phyloP scores from a whole-genome alignment of 2,113 vertebrate genomes.

The Trogon surrucura region DNA sequence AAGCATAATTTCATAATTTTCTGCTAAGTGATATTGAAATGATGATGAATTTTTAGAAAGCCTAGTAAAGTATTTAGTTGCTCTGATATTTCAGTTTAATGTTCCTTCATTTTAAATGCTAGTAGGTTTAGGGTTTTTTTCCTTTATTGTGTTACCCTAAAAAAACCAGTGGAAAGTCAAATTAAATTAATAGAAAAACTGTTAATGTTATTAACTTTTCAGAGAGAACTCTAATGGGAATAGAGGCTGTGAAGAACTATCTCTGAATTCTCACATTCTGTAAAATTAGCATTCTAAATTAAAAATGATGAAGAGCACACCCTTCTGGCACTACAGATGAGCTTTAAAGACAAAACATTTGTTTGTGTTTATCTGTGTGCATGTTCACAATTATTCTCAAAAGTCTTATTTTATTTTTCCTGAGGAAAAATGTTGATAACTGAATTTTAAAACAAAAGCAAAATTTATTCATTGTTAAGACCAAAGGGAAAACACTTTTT shows the following conservation, averaged over 20 bases:
- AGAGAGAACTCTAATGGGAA: neutral
- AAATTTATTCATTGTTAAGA: neutral
- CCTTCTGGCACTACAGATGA: slow-evolving; percentile 30
- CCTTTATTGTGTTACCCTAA: neutral
- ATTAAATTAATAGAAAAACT: neutral
- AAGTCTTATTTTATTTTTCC: neutral
- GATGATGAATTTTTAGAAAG: neutral
- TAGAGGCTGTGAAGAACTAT: neutral
- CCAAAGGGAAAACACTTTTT: neutral
- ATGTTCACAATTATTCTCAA: neutral
- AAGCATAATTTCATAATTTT: neutral
- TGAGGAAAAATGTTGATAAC: neutral
- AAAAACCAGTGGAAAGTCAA: neutral
- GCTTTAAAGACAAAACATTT: slow-evolving; percentile 5
- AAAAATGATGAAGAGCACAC: neutral
- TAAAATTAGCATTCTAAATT: slow-evolving; percentile 26
- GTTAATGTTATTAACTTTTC: neutral
- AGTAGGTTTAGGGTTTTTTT: neutral
- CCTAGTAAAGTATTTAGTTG: neutral
- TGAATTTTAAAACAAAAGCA: neutral
- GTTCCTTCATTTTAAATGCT: neutral
- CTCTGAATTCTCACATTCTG: neutral
- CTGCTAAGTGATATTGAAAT: neutral
- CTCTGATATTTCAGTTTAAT: neutral
- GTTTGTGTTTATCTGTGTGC: neutral